Evolutionary conservation across 2,888 invertebrate genomes (phyloP).

Genomic region (Brachyptera risi): DNA sequence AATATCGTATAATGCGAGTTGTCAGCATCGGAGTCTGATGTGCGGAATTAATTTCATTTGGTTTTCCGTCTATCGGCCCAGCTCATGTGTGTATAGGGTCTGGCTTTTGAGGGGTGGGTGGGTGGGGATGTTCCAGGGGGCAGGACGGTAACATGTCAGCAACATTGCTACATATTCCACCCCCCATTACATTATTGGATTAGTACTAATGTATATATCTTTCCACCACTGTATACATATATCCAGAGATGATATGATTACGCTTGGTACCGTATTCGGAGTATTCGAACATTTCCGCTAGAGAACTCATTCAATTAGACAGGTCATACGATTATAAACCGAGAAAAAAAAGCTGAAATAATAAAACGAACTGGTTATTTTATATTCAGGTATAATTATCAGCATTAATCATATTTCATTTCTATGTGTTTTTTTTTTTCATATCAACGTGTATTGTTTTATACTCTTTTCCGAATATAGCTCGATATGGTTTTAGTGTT

Average conservation of each 20-base stretch:
- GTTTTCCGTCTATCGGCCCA: slow-evolving; percentile 23
- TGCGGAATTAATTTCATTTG: slow-evolving; percentile 33
- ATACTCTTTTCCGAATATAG: no score
- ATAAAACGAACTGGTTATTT: no score
- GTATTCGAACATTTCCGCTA: background rate
- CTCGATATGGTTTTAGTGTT: no score
- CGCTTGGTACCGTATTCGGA: no score
- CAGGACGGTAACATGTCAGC: slow-evolving; percentile 19
- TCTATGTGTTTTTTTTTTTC: no score
- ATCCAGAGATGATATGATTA: no score
- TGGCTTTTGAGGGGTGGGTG: background rate
- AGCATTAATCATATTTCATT: no score
- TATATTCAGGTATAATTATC: no score
- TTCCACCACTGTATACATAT: slow-evolving; percentile 7
- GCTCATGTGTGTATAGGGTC: background rate
- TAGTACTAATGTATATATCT: slow-evolving; percentile 24
- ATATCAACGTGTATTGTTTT: no score
- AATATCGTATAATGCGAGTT: slow-evolving; percentile 29
- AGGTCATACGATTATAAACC: slow-evolving; percentile 1
- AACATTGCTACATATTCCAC: slow-evolving; percentile 8
- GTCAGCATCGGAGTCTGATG: slow-evolving; percentile 30
- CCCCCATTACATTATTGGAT: slow-evolving; percentile 24
- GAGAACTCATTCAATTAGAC: background rate
- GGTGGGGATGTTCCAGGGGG: slow-evolving; percentile 6
- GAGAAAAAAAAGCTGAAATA: slow-evolving; percentile 1